phyloP scores from a whole-genome alignment of 2,113 vertebrate species.

The Coptodon bakossiorum region DNA sequence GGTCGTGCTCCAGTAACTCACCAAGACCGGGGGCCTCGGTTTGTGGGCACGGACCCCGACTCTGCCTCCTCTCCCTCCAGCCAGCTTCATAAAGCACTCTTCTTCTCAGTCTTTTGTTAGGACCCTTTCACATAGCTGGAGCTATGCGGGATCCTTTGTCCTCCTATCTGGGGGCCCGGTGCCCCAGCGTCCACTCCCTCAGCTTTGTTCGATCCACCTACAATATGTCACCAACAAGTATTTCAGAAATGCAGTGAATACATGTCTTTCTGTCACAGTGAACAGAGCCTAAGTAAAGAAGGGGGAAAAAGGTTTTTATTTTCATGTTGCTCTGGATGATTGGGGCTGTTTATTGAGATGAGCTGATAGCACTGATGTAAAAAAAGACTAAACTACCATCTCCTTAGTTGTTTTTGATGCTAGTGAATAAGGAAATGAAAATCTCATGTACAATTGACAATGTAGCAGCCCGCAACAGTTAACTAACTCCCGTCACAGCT shows the following conservation, averaged over 20 bases:
- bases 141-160: constrained; percentile 59
- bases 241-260: constrained; percentile 60
- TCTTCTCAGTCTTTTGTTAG: constrained; percentile 64
- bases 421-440: not conserved
- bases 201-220: constrained; percentile 58
- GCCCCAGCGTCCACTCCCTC: constrained; percentile 44
- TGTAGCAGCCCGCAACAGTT: not conserved
- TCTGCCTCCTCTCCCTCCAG: constrained; percentile 23
- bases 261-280: constrained; percentile 34
- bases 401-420: not conserved
- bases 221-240: constrained; percentile 64
- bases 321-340: constrained; percentile 13
- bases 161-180: constrained; percentile 22
- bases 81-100: constrained; percentile 19
- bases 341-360: constrained; percentile 3
- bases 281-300: constrained; percentile 52
- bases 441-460: not conserved
- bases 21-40: constrained; percentile 21
- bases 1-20: constrained; percentile 44
- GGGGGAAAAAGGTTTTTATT: not conserved
- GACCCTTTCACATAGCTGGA: constrained; percentile 41
- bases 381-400: not conserved
- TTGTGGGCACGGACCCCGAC: constrained; percentile 32
- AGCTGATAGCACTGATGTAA: not conserved
- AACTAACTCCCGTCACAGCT: not conserved